Evolutionary conservation across 2,113 vertebrate genomes (phyloP), one percentile per base, ranked within the genome.

Genomic region (Benitochromis conjunctus): DNA sequence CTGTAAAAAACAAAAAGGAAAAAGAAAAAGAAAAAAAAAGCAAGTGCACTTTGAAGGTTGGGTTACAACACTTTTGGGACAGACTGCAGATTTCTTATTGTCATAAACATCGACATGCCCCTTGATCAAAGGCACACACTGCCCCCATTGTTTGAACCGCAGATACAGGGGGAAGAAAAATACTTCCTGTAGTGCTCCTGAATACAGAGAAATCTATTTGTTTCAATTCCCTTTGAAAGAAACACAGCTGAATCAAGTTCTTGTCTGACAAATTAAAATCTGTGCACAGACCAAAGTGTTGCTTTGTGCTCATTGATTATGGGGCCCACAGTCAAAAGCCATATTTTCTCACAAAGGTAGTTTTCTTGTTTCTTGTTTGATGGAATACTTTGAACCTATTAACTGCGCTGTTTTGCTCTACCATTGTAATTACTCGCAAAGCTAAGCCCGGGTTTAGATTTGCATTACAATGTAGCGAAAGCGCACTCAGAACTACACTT

Each of bases 71-170:
- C 91, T 89, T 88, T 77, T 79, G 92, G 91, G 93, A 91, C 88
- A 79, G 55, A 79, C 83, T 53, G 84, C 77, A 91, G 86, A 92
- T 92, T 83, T 88, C 85, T 93, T 86, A 90, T 92, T 91, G 90
- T 92, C 93, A 93, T 94, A 91, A 92, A 89, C 91, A 80, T 58
- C 86, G 86, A 91, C 54, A 55, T 89, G 91, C 66, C 26, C 85
- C 88, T 89, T 93, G 94, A 94, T 95, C 92, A 95, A 94, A 95
- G 85, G 21, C 14, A 21, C 14, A 87, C 83, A 87, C 80, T 86
- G 89, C 80, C 90, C 84, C 85, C 74, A 80, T 89, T 89, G 88
- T 91, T 86, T 92, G 86, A 54, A 83, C 78, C 76, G 43, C 87
- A 88, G 55, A 81, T 86, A 57, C 86, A 80, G 34, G 60, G 69